A percentile compares a stretch with the other conserved stretches of the same genome.
These are phyloP conservation scores for Orthosia incerta DNA, from an alignment of 2,888 invertebrate genomes.

Conservation along the genomic window DNA sequence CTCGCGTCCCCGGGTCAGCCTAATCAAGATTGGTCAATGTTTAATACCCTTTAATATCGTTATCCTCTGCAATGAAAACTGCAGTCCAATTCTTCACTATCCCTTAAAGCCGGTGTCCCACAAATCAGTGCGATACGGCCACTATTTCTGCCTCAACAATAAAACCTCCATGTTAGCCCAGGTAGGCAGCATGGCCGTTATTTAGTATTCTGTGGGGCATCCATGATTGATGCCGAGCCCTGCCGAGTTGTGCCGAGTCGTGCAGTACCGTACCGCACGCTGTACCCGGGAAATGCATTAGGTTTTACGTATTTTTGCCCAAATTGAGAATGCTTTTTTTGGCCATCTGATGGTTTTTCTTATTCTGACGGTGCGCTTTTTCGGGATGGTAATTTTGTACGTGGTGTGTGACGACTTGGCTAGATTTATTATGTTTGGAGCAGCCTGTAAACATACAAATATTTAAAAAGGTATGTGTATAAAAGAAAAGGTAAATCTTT, in stretches of 20 bases:
- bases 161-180: constrained; percentile 40
- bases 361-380: constrained; percentile 26
- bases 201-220: constrained; percentile 62
- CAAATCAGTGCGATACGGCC: constrained; percentile 35
- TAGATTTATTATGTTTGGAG: constrained; percentile 9
- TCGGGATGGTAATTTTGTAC: constrained; percentile 18
- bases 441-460: neutral
- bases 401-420: constrained; percentile 3
- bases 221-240: constrained; percentile 59
- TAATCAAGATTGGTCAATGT: too few species aligned
- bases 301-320: constrained; percentile 47
- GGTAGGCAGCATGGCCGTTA: constrained; percentile 53
- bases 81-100: constrained; percentile 5
- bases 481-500: too few species aligned
- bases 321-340: constrained; percentile 43
- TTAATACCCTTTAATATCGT: too few species aligned
- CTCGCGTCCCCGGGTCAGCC: too few species aligned
- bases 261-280: constrained; percentile 14
- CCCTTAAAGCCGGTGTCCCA: constrained; percentile 3
- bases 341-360: constrained; percentile 37
- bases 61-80: neutral
- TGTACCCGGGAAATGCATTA: constrained; percentile 66
- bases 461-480: too few species aligned
- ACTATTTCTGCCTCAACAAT: constrained; percentile 37
- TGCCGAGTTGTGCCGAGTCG: neutral